Percentiles rank a stretch among this genome's conserved stretches.
Conservation (phyloP, 2,113 vertebrate species). For the Lepus timidus region DNA sequence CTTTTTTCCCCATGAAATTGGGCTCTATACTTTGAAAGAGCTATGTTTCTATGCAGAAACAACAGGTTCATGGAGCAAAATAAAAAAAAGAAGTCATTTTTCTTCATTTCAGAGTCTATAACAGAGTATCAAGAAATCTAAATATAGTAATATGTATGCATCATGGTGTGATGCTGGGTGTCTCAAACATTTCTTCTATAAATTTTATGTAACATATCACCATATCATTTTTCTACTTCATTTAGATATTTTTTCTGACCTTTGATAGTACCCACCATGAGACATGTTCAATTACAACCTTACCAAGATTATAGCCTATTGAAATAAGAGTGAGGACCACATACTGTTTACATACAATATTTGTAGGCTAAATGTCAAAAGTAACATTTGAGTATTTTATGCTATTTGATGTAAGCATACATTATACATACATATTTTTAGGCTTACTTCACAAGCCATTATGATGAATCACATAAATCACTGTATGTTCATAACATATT, state of each 20-base stretch:
- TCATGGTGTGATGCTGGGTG: not conserved
- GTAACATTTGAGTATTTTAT: not conserved
- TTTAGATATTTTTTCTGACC: not conserved
- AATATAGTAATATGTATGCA: too few species aligned
- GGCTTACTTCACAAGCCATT: conserved; percentile 55
- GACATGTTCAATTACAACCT: conserved; percentile 24
- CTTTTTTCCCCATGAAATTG: conserved; percentile 3
- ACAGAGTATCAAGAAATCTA: not conserved
- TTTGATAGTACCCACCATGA: not conserved
- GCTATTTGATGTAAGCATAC: conserved; percentile 15
- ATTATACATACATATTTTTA: not conserved
- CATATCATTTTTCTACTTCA: not conserved
- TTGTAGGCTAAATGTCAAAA: not conserved
- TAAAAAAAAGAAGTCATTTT: not conserved
- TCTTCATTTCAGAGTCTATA: not conserved
- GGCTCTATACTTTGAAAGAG: not conserved
- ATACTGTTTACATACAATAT: conserved; percentile 32
- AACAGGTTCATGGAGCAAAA: not conserved
- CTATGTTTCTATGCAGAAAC: not conserved
- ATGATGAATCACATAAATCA: conserved; percentile 68
- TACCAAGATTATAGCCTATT: not conserved
- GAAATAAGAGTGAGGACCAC: not conserved
- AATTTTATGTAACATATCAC: not conserved
- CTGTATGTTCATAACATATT: conserved; percentile 27
- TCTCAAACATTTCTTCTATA: not conserved